These are phyloP conservation scores for Perccottus glenii DNA, from an alignment of 2,113 vertebrate genomes.

Conservation along the genomic window DNA sequence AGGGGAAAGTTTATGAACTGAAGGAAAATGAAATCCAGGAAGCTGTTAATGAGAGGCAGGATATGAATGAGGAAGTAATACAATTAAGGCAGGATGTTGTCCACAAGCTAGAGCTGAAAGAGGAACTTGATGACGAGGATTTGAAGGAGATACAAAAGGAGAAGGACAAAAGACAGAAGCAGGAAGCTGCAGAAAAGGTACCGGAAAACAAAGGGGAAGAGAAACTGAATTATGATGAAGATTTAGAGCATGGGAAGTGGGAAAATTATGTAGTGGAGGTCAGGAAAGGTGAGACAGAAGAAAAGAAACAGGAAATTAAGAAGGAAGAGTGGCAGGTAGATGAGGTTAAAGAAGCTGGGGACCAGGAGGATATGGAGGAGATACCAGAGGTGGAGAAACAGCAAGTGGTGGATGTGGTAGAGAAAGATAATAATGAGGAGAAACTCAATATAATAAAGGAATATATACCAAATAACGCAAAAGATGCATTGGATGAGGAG, in stretches of 20 bases:
- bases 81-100: neutral
- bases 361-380: neutral
- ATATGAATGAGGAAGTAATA: neutral
- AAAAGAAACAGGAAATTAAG: neutral
- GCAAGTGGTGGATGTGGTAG: neutral
- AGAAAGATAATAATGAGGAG: neutral
- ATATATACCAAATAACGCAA: too few species aligned
- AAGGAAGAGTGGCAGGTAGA: too few species aligned
- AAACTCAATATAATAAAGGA: neutral
- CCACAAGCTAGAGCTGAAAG: neutral
- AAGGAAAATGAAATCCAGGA: neutral
- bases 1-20: neutral
- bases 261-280: neutral
- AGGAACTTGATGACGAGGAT: neutral
- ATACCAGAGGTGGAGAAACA: neutral
- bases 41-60: neutral
- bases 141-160: neutral
- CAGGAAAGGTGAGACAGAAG: neutral
- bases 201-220: neutral
- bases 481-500: neutral
- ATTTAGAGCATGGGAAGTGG: neutral
- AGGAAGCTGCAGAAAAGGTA: rapidly evolving
- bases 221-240: too few species aligned
- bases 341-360: neutral
- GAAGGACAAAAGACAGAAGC: neutral